Evolutionary conservation across 2,113 vertebrate genomes (phyloP).

Genomic region (Tyrannus savana): DNA sequence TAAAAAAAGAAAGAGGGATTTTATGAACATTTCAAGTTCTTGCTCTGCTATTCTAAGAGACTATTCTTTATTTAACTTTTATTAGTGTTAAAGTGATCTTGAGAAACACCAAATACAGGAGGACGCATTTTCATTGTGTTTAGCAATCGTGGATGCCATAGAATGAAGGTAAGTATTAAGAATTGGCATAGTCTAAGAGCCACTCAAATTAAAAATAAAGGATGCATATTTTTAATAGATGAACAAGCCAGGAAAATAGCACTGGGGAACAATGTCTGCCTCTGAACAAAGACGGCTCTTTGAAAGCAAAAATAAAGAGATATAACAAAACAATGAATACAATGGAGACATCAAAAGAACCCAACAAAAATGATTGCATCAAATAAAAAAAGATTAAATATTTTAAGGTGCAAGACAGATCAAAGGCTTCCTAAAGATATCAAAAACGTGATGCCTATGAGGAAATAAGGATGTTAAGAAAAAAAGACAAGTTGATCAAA

Average conservation of each 20-base stretch:
- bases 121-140: neutral
- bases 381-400: neutral
- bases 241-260: neutral
- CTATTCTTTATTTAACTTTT: neutral
- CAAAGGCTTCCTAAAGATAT: neutral
- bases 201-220: neutral
- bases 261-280: neutral
- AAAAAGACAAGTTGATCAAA: neutral
- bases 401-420: neutral
- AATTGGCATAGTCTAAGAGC: neutral
- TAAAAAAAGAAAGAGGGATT: neutral
- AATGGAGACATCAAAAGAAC: slow-evolving; percentile 4
- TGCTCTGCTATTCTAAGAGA: neutral
- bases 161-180: neutral
- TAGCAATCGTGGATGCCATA: neutral
- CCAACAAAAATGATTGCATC: neutral
- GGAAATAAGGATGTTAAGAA: neutral
- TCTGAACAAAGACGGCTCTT: neutral
- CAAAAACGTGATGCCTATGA: neutral
- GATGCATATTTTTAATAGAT: neutral
- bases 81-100: neutral
- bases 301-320: slow-evolving; percentile 2
- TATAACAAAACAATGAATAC: neutral
- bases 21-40: neutral
- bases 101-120: neutral